Percentiles rank a stretch among this genome's conserved stretches.
These are phyloP conservation scores for Drosophila sechellia DNA, from an alignment of 1,140 invertebrate genomes.

Conservation along the genomic window DNA sequence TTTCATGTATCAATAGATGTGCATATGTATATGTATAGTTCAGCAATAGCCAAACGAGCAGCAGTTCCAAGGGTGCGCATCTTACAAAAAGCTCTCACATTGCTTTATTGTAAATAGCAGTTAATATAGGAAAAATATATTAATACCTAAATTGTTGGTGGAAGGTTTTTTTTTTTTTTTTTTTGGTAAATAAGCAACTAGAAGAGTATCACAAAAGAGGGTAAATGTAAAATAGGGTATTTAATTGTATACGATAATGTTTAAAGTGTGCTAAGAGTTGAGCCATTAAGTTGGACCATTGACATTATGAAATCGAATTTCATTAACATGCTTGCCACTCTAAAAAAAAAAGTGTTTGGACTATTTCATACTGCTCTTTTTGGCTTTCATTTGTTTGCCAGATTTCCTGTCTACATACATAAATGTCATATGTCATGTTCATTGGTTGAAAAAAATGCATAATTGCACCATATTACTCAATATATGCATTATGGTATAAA, in stretches of 20 bases:
- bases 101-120: background rate
- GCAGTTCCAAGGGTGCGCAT: constrained; percentile 2
- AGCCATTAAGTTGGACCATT: constrained; percentile 13
- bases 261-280: background rate
- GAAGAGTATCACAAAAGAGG: background rate
- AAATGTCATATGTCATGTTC: background rate
- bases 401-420: background rate
- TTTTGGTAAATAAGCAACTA: background rate
- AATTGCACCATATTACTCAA: background rate
- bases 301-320: constrained; percentile 2
- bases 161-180: background rate
- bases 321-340: background rate
- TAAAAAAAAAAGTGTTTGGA: background rate
- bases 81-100: background rate
- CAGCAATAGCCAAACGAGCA: constrained; percentile 14
- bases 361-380: constrained; percentile 9
- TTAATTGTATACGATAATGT: background rate
- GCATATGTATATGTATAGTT: background rate
- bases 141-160: background rate
- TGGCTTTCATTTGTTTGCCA: background rate
- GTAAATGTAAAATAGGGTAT: background rate
- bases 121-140: constrained; percentile 4
- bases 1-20: background rate
- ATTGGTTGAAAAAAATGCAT: background rate
- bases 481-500: no score